Evolutionary conservation across 2,888 invertebrate genomes (phyloP), one percentile per base, ranked within the genome.

Genomic region (Hydroisotoma schaefferi): DNA sequence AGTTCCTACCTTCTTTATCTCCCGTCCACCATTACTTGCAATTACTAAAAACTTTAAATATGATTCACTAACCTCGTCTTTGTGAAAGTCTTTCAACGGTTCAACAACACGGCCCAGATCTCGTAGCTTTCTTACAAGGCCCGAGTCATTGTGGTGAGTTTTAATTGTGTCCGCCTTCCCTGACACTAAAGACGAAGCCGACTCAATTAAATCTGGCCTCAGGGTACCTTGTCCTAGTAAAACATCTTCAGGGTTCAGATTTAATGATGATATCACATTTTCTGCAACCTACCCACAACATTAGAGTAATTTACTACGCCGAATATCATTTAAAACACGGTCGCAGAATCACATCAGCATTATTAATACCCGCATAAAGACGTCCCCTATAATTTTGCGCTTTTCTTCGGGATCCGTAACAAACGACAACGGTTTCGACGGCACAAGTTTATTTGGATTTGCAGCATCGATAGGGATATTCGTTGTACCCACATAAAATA

Each of bases 121-220:
- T 73, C 87, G 80, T 72, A 91, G 80, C 73, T 84, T 81, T 60
- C 95, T 81, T 59, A 99, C 94, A 59, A 98, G 82, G 76, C 93
- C 94, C 12, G 94, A 95, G 79, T 99, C 99, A 78, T 99, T 99
- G 82, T 99, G 99, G 79, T 99, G 99, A 26, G 99, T 99, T 81
- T 99, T 99, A 76, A 99, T 99, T 27, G 89, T 89, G 74, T 94
- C 92, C 1, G 99, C 99, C 80, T 90, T 90, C 73, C 80, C 77
- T 74, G 77, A 82, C 67, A 86, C 92, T 74, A 93, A 75, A 62
- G 83, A 78, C 2, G 94, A 95, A 6, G 98, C 98, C 18, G 95
- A 97, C 81, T 99, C 99, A 75, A 99, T 99, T 73, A 99, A 83
- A 81, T 99, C 99, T 40, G 99, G 98, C 76, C 99, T 81, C 20